phyloP scores from a whole-genome alignment of 2,888 invertebrate genomes.

The Acheta domesticus region DNA sequence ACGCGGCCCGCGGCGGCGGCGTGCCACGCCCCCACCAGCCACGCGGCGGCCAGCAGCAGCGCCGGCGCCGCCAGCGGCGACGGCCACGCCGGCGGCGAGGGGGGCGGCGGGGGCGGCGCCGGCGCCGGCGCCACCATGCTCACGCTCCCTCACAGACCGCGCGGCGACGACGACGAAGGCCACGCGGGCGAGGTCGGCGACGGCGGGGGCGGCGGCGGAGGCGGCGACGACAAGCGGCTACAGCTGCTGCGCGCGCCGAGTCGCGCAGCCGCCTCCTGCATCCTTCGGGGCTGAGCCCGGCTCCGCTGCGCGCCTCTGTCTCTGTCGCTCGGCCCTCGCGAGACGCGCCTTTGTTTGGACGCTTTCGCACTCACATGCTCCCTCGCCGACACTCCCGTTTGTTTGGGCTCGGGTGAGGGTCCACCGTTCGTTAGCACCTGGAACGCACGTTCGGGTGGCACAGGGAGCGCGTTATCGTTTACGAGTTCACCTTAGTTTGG shows the following conservation, averaged over 20 bases:
- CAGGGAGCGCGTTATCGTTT: no score
- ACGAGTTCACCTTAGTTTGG: no score
- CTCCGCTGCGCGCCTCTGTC: neutral
- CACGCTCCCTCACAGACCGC: conserved; percentile 26
- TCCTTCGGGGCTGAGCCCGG: neutral
- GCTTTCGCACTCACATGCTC: no score
- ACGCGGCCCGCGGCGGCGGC: conserved; percentile 39
- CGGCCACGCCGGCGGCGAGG: conserved; percentile 20
- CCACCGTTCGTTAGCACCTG: no score
- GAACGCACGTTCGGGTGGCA: no score
- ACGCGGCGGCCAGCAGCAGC: neutral
- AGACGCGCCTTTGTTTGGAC: no score
- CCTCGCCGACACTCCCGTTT: no score
- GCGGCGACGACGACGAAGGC: neutral
- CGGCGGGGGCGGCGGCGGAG: neutral
- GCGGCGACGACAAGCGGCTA: neutral
- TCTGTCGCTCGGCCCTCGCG: no score
- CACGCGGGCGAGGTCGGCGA: no score
- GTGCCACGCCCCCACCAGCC: neutral
- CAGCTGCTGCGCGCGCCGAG: neutral
- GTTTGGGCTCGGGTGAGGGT: no score
- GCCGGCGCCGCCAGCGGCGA: neutral
- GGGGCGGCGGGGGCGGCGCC: conserved; percentile 27
- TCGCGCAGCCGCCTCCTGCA: neutral
- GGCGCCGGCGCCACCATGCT: conserved; percentile 30